Conservation (phyloP, 1,140 invertebrate species). For the Drosophila guanche region DNA sequence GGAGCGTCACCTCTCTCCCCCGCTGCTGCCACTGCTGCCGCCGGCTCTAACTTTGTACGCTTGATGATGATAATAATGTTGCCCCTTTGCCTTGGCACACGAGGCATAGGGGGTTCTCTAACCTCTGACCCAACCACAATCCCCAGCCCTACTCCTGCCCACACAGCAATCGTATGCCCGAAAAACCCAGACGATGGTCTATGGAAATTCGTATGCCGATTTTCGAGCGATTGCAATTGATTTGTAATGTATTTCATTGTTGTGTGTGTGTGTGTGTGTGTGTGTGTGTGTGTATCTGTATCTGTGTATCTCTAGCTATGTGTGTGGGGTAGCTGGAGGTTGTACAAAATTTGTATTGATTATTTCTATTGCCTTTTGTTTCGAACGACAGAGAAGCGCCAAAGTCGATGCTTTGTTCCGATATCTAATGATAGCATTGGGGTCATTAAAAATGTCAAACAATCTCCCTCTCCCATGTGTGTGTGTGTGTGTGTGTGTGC, state of each 20-base stretch:
- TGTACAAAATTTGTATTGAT: constrained; percentile 79
- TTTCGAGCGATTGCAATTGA: constrained; percentile 81
- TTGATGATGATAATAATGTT: constrained; percentile 81
- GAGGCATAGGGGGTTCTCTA: constrained; percentile 1
- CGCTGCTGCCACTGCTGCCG: constrained; percentile 23
- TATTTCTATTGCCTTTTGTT: constrained; percentile 80
- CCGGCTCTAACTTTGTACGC: constrained; percentile 79
- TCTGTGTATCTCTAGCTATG: constrained; percentile 12
- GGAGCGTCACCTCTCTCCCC: constrained; percentile 37
- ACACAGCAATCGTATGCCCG: constrained; percentile 3
- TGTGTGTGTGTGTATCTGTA: constrained; percentile 22
- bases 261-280: constrained; percentile 40
- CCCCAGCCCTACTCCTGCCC: neutral
- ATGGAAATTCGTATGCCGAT: constrained; percentile 80
- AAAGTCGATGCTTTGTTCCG: constrained; percentile 66
- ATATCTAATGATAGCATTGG: constrained; percentile 78
- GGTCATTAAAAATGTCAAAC: constrained; percentile 79
- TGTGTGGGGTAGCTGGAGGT: constrained; percentile 15
- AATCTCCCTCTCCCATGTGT: constrained; percentile 9
- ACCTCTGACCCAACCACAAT: constrained; percentile 3
- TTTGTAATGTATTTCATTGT: constrained; percentile 82
- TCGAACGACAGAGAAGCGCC: constrained; percentile 5
- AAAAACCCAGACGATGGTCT: constrained; percentile 64
- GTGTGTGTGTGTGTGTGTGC: constrained; percentile 6
- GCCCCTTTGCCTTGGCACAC: constrained; percentile 54